Base-by-base conservation (phyloP, 2,888 invertebrate genomes). In the Cerastis leucographa region DNA sequence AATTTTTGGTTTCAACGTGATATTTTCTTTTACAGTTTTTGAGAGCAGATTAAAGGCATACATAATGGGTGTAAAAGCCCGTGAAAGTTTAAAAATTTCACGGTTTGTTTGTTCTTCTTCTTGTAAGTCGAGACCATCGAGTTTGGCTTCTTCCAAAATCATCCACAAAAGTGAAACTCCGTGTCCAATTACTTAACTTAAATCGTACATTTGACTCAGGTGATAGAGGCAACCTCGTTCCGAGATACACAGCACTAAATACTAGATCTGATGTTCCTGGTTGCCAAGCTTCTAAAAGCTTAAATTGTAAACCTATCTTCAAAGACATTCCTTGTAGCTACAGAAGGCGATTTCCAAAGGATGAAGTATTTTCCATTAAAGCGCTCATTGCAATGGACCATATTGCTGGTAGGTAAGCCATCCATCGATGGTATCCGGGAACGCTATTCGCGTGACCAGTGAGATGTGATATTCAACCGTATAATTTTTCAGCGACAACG, bases 291-390 rank as follows among this genome's bases (percentile, higher is more conserved):
- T n/a, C 49, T 73, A 35, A 65, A 80, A 80, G 65, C 73, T 56
- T 44, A 73, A 51, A 59, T 61, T 78, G 65, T 66, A 80, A 73
- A 59, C 22, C 19, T 25, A 66, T 40, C 46, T 66, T 76, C 82
- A 76, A 76, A 70, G 54, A 62, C 70, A 70, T 76, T 70, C 54
- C 51, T 51, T 35, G 29, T 40, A 35, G 56, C 77, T 67, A 40
- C 22, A 0, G 22, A 42, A 62, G 17, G 35, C 46, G 61, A 65
- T 54, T 42, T 51, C 67, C 46, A 78, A 40, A 51, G 62, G 61
- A 49, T 71, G 14, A 79, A 59, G 51, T 79, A 79, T 64, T 83
- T 78, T 54, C 35, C 19, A 70, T 72, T 78, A 68, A 68, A 78
- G 19, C 22, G 17, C 51, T 51, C 17, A 67, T 67, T 71, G 40